Evolutionary conservation across 2,888 invertebrate genomes (phyloP).

Genomic region (Tetranychus truncatus): DNA sequence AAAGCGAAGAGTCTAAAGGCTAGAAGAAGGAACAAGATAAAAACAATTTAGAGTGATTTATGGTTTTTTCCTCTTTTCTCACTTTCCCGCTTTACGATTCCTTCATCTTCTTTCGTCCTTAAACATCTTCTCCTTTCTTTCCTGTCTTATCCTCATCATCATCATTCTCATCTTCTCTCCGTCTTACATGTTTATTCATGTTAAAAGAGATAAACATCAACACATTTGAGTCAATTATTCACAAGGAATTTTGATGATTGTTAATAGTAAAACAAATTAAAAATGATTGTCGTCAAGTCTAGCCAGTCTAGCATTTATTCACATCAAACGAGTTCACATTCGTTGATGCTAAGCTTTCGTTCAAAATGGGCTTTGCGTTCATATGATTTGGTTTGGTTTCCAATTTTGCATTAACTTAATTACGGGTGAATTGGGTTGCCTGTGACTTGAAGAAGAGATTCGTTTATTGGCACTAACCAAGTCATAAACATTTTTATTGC

Average conservation of each 20-base stretch:
- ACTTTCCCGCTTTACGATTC: background rate
- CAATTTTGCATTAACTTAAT: too few relatives aligned
- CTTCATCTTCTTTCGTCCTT: background rate
- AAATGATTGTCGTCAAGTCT: background rate
- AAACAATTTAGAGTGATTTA: background rate
- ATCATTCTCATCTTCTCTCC: background rate
- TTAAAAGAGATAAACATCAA: background rate
- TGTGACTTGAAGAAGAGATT: too few relatives aligned
- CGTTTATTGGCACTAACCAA: too few relatives aligned
- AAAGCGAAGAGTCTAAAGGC: background rate
- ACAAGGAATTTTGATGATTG: background rate
- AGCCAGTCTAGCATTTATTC: too few relatives aligned
- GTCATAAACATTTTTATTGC: too few relatives aligned
- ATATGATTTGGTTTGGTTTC: too few relatives aligned
- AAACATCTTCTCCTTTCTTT: background rate
- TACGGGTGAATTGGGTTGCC: too few relatives aligned
- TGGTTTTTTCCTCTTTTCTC: conserved; percentile 6
- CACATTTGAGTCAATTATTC: background rate
- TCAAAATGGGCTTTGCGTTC: too few relatives aligned
- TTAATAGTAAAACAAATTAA: background rate
- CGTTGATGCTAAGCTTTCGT: too few relatives aligned
- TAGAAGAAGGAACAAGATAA: conserved; percentile 3
- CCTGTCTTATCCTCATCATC: background rate
- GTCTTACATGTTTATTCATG: background rate
- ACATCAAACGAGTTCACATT: too few relatives aligned